Base-by-base conservation (phyloP, 2,888 invertebrate genomes). In the Ditula angustiorana region DNA sequence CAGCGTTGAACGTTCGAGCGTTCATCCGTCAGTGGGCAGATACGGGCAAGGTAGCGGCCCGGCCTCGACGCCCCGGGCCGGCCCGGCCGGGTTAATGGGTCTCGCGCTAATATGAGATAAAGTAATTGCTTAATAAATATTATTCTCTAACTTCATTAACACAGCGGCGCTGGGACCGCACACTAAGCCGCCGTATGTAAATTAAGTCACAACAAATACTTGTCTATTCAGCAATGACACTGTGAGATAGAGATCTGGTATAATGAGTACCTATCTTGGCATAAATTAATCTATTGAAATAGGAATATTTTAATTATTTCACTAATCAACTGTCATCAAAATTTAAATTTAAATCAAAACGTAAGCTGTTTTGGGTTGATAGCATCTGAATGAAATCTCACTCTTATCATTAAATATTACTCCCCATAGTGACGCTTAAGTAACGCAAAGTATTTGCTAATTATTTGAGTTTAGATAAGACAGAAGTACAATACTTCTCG, bases 101-200 rank as follows among this genome's bases (percentile, higher is more conserved):
- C 78, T 74, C 72, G 73, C 76, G 78, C 78, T 84, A 83, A 81
- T 85, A 81, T 77, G 74, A 85, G 86, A 86, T 87, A 86, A 88
- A 86, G 81, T 85, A 83, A 87, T 87, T 81, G 82, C 81, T 84
- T 81, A 83, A 81, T 84, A 85, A 84, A 84, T 82, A 82, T 82
- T 79, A 80, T 77, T 79, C 77, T 73, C 74, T 80, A 78, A 80
- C 79, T 83, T 81, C 75, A 82, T 84, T 83, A 81, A 71, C 71
- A 67, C 71, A 73, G 67, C 70, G 69, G 69, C 68, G 61, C 52
- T 52, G 69, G 70, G 83, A 77, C 83, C 81, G 70, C 83, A 82
- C 83, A 79, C 76, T 49, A 77, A 67, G 72, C 68, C 67, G 67
- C 67, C 67, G 67, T 73, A 76, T 74, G 71, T 69, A 71, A 73